Evolutionary conservation across 2,113 vertebrate species (phyloP).

Genomic region (Cyprinus carpio): DNA sequence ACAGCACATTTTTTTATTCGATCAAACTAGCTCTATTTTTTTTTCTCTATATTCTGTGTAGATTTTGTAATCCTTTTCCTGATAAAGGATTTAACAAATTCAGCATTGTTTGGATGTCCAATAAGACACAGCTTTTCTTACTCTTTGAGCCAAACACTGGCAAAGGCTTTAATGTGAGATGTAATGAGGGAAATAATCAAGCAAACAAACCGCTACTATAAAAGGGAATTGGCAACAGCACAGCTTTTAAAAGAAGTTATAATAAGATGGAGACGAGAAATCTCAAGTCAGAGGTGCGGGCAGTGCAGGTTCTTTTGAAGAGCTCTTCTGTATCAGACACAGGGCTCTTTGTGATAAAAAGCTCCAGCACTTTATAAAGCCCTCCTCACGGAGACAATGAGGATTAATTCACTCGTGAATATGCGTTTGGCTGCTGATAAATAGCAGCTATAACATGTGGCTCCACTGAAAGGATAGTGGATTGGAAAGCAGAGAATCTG

Average conservation of each 20-base stretch:
- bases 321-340: conserved; percentile 68
- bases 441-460: conserved; percentile 45
- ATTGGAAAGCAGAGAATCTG: conserved; percentile 15
- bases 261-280: conserved; percentile 76
- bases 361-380: conserved; percentile 63
- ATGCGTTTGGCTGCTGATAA: conserved; percentile 40
- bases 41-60: no score
- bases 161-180: conserved; percentile 70
- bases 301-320: conserved; percentile 62
- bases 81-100: not conserved
- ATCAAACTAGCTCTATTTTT: no score
- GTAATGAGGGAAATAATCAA: conserved; percentile 76
- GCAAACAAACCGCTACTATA: conserved; percentile 73
- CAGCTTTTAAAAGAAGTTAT: conserved; percentile 75
- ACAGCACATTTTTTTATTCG: no score
- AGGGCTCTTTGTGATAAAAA: conserved; percentile 70
- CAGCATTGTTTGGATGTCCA: not conserved
- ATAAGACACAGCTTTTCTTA: conserved; percentile 1
- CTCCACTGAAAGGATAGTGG: conserved; percentile 11
- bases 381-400: conserved; percentile 72
- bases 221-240: conserved; percentile 67
- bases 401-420: conserved; percentile 55
- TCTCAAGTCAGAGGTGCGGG: conserved; percentile 69
- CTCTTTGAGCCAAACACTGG: conserved; percentile 17
- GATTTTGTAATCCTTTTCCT: no score